Percentiles rank a stretch among this genome's conserved stretches.
These are phyloP conservation scores for Trypoxylus dichotomus DNA, from an alignment of 1,140 invertebrate species.

Conservation along the genomic window DNA sequence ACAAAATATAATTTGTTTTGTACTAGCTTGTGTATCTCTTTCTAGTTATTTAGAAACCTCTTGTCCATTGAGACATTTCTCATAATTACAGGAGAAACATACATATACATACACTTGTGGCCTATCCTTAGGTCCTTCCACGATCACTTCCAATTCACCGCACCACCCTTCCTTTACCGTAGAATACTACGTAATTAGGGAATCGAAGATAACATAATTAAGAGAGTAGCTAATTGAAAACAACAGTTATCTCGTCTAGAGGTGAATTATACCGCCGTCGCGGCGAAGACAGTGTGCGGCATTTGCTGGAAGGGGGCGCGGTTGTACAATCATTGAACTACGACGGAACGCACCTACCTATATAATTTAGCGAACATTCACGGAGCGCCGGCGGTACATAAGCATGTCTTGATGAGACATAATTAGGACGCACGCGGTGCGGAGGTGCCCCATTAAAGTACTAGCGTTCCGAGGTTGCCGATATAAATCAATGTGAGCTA, in stretches of 20 bases:
- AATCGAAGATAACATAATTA: constrained; percentile 26
- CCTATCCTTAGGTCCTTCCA: background rate
- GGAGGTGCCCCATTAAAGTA: constrained; percentile 29
- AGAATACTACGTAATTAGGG: constrained; percentile 3
- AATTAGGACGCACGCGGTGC: constrained; percentile 36
- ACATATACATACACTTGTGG: too few relatives aligned
- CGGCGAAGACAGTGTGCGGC: constrained; percentile 10
- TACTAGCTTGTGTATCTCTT: too few relatives aligned
- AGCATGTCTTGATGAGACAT: constrained; percentile 41
- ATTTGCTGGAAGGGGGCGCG: constrained; percentile 21
- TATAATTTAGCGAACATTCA: constrained; percentile 43
- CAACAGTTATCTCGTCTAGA: constrained; percentile 43
- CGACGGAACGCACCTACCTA: constrained; percentile 32
- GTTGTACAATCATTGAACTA: constrained; percentile 27
- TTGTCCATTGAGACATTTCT: too few relatives aligned
- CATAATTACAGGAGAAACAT: too few relatives aligned
- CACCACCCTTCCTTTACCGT: background rate
- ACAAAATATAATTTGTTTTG: too few relatives aligned
- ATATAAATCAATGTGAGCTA: constrained; percentile 34
- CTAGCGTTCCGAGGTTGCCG: constrained; percentile 31
- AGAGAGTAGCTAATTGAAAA: constrained; percentile 38
- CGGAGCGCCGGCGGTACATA: constrained; percentile 33
- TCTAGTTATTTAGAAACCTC: too few relatives aligned
- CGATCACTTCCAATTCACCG: background rate
- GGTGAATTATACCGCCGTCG: constrained; percentile 41